These are phyloP conservation scores for Oegoconia quadripuncta DNA, from an alignment of 2,888 invertebrate genomes.

Conservation along the genomic window DNA sequence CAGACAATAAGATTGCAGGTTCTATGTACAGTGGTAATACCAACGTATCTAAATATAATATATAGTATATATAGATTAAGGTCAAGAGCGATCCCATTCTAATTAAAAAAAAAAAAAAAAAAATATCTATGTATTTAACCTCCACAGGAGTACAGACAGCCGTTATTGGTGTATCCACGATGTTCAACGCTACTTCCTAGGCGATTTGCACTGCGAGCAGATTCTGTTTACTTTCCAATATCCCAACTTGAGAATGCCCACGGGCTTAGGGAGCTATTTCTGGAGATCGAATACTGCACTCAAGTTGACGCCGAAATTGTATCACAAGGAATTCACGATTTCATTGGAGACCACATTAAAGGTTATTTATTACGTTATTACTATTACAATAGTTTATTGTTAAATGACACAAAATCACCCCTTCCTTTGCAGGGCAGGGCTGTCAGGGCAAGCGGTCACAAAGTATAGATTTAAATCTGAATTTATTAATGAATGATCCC, in stretches of 20 bases:
- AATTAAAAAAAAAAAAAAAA: too few relatives aligned
- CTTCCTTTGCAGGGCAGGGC: too few relatives aligned
- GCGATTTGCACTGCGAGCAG: conserved; percentile 55
- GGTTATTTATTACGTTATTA: conserved; percentile 28
- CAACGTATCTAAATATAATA: not conserved
- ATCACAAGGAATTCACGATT: conserved; percentile 44
- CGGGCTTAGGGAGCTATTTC: conserved; percentile 41
- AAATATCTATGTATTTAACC: too few relatives aligned
- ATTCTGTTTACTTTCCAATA: conserved; percentile 60
- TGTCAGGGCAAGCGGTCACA: too few relatives aligned
- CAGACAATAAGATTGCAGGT: too few relatives aligned
- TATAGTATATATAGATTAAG: too few relatives aligned
- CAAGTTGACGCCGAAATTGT: conserved; percentile 40
- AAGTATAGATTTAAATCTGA: too few relatives aligned
- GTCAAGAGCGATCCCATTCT: too few relatives aligned
- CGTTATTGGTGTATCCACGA: conserved; percentile 61
- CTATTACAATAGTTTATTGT: too few relatives aligned
- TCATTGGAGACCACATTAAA: conserved; percentile 52
- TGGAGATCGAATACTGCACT: conserved; percentile 52
- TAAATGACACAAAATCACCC: too few relatives aligned
- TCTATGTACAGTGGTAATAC: too few relatives aligned
- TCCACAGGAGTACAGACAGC: conserved; percentile 43
- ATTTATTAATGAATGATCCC: too few relatives aligned
- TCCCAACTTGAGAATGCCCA: conserved; percentile 50
- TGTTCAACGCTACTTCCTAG: conserved; percentile 55